These are phyloP conservation scores for Ips typographus DNA, from an alignment of 1,140 invertebrate genomes.

Conservation along the genomic window DNA sequence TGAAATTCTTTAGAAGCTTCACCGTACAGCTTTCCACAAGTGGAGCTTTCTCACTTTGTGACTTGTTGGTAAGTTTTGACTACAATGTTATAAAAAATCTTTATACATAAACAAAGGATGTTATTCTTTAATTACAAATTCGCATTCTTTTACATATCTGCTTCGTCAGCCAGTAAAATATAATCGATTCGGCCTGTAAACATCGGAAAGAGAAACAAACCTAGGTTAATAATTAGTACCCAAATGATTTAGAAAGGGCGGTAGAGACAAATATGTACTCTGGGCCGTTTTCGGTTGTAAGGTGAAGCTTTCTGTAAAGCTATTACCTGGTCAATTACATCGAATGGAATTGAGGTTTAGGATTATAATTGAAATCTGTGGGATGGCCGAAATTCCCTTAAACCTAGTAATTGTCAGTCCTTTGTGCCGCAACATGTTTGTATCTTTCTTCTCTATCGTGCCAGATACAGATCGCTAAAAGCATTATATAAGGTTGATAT, in stretches of 20 bases:
- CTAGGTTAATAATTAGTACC: conserved; percentile 27
- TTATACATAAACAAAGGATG: neutral
- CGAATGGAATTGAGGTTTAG: conserved; percentile 51
- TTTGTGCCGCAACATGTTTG: conserved; percentile 45
- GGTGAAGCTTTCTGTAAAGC: conserved; percentile 48
- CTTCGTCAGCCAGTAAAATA: neutral
- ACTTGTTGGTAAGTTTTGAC: too few relatives aligned
- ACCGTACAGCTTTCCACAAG: too few relatives aligned
- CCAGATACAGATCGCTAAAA: conserved; percentile 22
- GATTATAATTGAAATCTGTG: conserved; percentile 54
- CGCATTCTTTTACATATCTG: neutral
- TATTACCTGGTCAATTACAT: conserved; percentile 54
- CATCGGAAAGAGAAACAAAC: conserved; percentile 26
- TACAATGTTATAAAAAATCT: neutral
- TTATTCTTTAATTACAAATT: neutral
- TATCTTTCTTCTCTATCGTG: conserved; percentile 29
- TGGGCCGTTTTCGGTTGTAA: conserved; percentile 39
- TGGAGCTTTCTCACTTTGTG: too few relatives aligned
- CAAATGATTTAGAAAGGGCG: conserved; percentile 34
- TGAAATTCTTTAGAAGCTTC: too few relatives aligned
- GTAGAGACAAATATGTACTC: conserved; percentile 31
- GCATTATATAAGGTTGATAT: too few relatives aligned
- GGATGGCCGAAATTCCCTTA: conserved; percentile 52
- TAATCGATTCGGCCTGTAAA: conserved; percentile 10
- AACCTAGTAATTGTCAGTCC: conserved; percentile 52